Evolutionary conservation across 2,113 vertebrate species (phyloP), one percentile per base, ranked within the genome.

Genomic region (Lampris incognitus): DNA sequence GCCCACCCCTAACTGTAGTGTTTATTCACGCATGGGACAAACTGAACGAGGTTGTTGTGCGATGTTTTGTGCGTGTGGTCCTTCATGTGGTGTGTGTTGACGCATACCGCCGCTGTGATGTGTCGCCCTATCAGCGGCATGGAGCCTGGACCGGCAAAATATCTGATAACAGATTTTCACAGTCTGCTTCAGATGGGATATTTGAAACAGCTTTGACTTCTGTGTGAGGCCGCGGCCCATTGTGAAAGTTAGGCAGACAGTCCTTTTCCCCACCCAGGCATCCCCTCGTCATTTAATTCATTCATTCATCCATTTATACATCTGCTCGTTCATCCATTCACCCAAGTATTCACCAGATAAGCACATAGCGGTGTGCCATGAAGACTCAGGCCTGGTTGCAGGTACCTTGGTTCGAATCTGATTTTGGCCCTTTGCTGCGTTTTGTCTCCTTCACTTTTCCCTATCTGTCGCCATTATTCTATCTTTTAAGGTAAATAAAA

Each of bases 141-240:
- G 66, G 56, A 75, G 72, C 39, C 36, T 56, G 6, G n/a, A 49
- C 65, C 63, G 40, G 67, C 68, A 65, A 40, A 66, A 62, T 13
- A 60, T 50, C 66, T 74, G 75, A 89, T 85, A 78, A 67, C 73
- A 75, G 48, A 41, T 74, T 41, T 49, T 56, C 60, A 78, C 76
- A 72, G 52, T 62, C 11, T 44, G 69, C 72, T 72, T 60, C 41
- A 54, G 52, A 50, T 66, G 13, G 48, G 41, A 7, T 54, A 76
- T 70, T 58, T 51, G 72, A 62, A 66, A 54, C 65, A 38, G 10
- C 51, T 46, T 3, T 40, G 0, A 13, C 51, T 51, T 36, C 24
- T 76, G 11, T 38, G 49, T 67, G 73, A 54, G 3, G 5, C 66
- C 36, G 46, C 48, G 36, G 9, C 42, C 48, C 8, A 58, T 66